These are phyloP conservation scores for Abramis brama DNA, from an alignment of 2,113 vertebrate species.

Conservation along the genomic window DNA sequence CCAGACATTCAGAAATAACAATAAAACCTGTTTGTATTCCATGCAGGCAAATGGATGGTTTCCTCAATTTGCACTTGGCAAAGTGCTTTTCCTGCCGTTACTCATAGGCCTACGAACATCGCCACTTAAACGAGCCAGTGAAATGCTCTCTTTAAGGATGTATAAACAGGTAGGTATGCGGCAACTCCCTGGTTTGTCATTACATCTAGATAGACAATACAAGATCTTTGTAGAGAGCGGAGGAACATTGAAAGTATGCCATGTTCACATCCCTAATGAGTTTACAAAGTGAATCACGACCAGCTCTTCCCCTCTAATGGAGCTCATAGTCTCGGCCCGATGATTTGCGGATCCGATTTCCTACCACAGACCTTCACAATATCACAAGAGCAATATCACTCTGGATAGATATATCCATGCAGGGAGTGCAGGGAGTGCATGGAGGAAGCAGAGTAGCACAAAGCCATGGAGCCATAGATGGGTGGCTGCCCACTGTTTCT, in stretches of 20 bases:
- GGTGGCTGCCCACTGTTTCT: background rate
- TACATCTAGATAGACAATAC: background rate
- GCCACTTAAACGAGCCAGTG: slow-evolving; percentile 16
- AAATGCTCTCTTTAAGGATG: slow-evolving; percentile 8
- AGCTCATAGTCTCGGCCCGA: slow-evolving; percentile 21
- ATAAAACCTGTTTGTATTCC: slow-evolving; percentile 6
- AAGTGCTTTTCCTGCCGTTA: slow-evolving; percentile 13
- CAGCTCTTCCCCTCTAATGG: slow-evolving; percentile 41
- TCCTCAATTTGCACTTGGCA: background rate
- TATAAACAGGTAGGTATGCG: background rate
- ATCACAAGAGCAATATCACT: slow-evolving; percentile 34
- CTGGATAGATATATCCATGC: slow-evolving; percentile 22
- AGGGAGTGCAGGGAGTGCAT: background rate
- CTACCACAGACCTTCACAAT: slow-evolving; percentile 10
- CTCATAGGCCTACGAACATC: background rate
- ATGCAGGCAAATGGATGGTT: background rate
- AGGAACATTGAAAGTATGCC: slow-evolving; percentile 24
- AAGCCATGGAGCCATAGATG: background rate
- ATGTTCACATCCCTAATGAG: slow-evolving; percentile 38
- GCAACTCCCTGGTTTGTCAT: slow-evolving; percentile 31
- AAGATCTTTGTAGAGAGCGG: background rate
- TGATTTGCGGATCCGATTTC: slow-evolving; percentile 41
- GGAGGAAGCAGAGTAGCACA: slow-evolving; percentile 14
- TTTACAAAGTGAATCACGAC: slow-evolving; percentile 29
- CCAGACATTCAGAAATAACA: background rate